Evolutionary conservation across 2,113 vertebrate species (phyloP).

Genomic region (Alces alces): DNA sequence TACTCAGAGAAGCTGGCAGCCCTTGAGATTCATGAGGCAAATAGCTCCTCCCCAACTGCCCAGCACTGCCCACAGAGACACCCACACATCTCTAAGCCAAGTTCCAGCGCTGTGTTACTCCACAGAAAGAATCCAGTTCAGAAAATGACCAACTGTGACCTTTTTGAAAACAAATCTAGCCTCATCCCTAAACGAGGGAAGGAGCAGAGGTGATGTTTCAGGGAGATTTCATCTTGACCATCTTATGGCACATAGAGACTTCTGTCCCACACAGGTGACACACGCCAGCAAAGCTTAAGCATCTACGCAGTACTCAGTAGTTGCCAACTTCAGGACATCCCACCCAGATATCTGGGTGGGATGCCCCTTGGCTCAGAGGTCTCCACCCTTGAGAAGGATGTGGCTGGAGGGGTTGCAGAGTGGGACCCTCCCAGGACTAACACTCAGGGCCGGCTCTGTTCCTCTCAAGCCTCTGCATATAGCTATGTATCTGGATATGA

Average conservation of each 20-base stretch:
- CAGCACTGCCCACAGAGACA: rapidly evolving
- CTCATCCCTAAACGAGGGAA: neutral
- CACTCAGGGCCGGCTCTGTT: neutral
- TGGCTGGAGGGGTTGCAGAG: too few species aligned
- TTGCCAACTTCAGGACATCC: neutral
- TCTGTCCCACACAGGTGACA: neutral
- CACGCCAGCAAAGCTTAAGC: rapidly evolving
- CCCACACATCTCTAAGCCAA: neutral
- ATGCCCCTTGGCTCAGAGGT: neutral
- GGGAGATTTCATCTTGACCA: neutral
- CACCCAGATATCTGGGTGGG: neutral
- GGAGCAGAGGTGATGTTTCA: neutral
- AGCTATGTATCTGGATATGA: neutral
- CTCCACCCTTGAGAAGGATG: neutral
- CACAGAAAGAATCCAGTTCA: neutral
- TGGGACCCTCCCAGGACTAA: neutral
- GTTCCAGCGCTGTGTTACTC: neutral
- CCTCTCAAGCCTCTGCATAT: too few species aligned
- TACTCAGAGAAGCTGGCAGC: neutral
- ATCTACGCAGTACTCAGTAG: neutral
- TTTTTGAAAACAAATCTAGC: neutral
- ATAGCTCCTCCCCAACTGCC: rapidly evolving
- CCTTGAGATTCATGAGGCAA: neutral
- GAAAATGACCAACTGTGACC: neutral
- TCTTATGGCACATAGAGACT: rapidly evolving